Conservation (phyloP, 1,140 invertebrate genomes). For the Listronotus bonariensis region DNA sequence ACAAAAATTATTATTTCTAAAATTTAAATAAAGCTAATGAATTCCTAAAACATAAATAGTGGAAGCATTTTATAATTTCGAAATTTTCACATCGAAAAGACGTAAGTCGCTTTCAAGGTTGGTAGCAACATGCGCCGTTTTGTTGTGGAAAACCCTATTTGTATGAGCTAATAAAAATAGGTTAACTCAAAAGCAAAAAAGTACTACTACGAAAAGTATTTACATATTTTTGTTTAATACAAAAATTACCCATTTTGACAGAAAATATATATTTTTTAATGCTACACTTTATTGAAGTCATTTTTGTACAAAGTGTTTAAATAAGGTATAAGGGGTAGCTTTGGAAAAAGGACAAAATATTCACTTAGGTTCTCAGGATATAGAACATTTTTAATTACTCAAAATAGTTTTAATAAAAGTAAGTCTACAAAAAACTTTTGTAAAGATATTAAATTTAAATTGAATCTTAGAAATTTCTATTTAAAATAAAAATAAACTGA, state of each 20-base stretch:
- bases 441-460: too few relatives aligned
- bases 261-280: slow-evolving; percentile 29
- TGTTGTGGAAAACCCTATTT: slow-evolving; percentile 39
- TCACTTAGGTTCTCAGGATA: too few relatives aligned
- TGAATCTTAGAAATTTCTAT: too few relatives aligned
- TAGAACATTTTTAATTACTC: too few relatives aligned
- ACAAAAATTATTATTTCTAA: slow-evolving; percentile 54
- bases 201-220: slow-evolving; percentile 39
- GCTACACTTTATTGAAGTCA: slow-evolving; percentile 1
- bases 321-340: too few relatives aligned
- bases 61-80: slow-evolving; percentile 49
- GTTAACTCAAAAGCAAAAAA: slow-evolving; percentile 47
- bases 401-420: too few relatives aligned
- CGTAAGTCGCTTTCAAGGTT: not conserved
- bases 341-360: too few relatives aligned
- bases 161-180: slow-evolving; percentile 38
- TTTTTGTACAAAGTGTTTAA: too few relatives aligned
- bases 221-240: slow-evolving; percentile 32
- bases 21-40: slow-evolving; percentile 52
- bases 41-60: slow-evolving; percentile 47
- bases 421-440: too few relatives aligned
- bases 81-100: not conserved
- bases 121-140: not conserved
- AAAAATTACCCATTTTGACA: slow-evolving; percentile 42
- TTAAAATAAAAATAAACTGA: too few relatives aligned